phyloP scores from a whole-genome alignment of 53 echinoderm and acorn worm genomes.

The Astropecten irregularis region DNA sequence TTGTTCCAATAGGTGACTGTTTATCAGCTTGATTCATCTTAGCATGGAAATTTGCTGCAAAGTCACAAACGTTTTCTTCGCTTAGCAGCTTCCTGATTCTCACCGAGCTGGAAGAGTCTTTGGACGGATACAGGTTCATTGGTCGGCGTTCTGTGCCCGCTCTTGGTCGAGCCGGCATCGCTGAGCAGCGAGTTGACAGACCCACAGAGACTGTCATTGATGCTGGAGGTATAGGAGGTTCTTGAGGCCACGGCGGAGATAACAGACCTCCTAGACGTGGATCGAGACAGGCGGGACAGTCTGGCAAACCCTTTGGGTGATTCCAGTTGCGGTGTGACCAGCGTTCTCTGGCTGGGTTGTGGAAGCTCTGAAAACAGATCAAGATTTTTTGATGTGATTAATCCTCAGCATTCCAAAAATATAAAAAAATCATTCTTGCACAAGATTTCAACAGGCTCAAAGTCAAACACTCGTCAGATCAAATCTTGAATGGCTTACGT shows the following conservation, averaged over 20 bases:
- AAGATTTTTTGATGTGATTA: too few species aligned
- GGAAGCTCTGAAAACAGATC: constrained; percentile 15
- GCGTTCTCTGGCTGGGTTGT: constrained; percentile 2
- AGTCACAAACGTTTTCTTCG: too few species aligned
- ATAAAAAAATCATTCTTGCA: too few species aligned
- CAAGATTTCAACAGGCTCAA: background rate
- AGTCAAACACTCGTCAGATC: background rate
- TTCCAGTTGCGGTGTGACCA: constrained; percentile 39
- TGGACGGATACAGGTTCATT: constrained; percentile 58
- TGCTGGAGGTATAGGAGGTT: constrained; percentile 1
- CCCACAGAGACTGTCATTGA: constrained; percentile 44
- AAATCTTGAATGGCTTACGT: too few species aligned
- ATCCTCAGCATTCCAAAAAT: too few species aligned
- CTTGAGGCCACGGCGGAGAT: constrained; percentile 41
- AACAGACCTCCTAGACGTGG: constrained; percentile 29
- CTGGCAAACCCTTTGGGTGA: constrained; percentile 63
- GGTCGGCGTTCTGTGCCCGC: constrained; percentile 61
- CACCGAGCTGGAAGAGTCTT: constrained; percentile 59
- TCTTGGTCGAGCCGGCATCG: constrained; percentile 19
- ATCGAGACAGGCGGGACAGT: constrained; percentile 51
- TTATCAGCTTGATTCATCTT: too few species aligned
- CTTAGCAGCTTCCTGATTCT: too few species aligned
- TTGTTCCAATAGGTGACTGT: too few species aligned
- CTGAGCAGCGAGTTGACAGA: constrained; percentile 44
- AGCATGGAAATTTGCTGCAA: too few species aligned